Evolutionary conservation across 1,140 invertebrate genomes (phyloP), one percentile per base, ranked within the genome.

Genomic region (Chionoecetes opilio): DNA sequence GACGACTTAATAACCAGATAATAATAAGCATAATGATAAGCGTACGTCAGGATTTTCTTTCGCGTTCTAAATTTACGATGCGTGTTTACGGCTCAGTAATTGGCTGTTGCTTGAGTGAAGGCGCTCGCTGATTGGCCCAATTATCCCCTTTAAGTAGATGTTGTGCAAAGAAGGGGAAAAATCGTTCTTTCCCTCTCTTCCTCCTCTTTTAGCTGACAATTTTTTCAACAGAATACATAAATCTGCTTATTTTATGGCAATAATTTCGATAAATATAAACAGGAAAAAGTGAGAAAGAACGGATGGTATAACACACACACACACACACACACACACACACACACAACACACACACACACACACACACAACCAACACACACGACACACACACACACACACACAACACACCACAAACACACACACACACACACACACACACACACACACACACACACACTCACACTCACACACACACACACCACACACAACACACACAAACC

Each of bases 61-160:
- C 6, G 21, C 1, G n/a, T n/a, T 75, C 63, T 75, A 75, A 75
- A 75, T 75, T 75, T 75, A 75, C 63, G 6, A 53, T 34, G 29
- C 89, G 46, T 91, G 89, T 91, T 91, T 75, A 63, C 46, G 46
- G 34, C 53, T 91, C 63, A 75, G 32, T 91, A 75, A 91, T 91
- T 91, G 89, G 89, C 63, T 38, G 46, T 75, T 75, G 53, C 89
- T n/a, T 91, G 89, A 91, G 89, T 75, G 89, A 91, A 53, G 46
- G 89, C 89, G 46, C n/a, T 21, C 53, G 89, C 46, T 91, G 89
- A 91, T 91, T 91, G 89, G 89, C 34, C 89, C 89, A 91, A 91
- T 91, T 91, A 91, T 75, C 46, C 46, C 32, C 31, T 75, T 53
- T 31, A 32, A 53, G 88, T 29, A n/a, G 88, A 29, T 53, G 38